phyloP scores from a whole-genome alignment of 2,797 vertebrate genomes.

The Cirrhinus molitorella region DNA sequence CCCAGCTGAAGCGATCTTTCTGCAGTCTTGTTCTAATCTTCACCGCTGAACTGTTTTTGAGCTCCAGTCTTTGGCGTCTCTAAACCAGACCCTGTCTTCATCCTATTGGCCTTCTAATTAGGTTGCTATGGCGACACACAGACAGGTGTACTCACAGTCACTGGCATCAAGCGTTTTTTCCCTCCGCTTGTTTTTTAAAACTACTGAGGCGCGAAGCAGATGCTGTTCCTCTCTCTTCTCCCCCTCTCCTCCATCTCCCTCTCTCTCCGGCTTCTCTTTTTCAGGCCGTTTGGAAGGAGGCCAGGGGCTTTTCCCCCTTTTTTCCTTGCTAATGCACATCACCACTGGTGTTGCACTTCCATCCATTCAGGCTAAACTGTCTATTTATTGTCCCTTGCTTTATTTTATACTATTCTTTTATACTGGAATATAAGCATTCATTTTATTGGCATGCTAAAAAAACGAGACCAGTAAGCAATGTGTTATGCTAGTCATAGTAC shows the following conservation, averaged over 20 bases:
- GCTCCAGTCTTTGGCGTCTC: constrained; percentile 47
- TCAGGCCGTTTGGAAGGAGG: constrained; percentile 34
- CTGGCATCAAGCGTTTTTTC: constrained; percentile 32
- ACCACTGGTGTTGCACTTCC: neutral
- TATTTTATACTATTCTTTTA: neutral
- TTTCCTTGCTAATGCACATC: constrained; percentile 7
- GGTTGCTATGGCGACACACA: constrained; percentile 61
- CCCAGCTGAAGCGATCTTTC: neutral
- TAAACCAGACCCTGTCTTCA: constrained; percentile 44
- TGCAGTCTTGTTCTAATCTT: neutral
- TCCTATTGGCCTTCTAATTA: constrained; percentile 58
- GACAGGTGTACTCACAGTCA: constrained; percentile 62
- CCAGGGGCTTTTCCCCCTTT: constrained; percentile 27
- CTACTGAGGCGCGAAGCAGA: constrained; percentile 58
- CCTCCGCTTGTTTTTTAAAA: constrained; percentile 44
- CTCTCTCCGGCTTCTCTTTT: neutral
- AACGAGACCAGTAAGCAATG: neutral
- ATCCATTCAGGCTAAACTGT: constrained; percentile 12
- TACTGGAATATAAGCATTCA: neutral
- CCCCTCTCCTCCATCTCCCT: neutral
- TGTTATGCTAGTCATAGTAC: neutral
- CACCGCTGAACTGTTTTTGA: constrained; percentile 19
- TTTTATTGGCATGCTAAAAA: neutral
- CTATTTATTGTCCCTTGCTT: neutral
- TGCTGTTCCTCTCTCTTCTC: constrained; percentile 35